Evolutionary conservation across 1,140 invertebrate genomes (phyloP).

Genomic region (Mesaphorura yosii): DNA sequence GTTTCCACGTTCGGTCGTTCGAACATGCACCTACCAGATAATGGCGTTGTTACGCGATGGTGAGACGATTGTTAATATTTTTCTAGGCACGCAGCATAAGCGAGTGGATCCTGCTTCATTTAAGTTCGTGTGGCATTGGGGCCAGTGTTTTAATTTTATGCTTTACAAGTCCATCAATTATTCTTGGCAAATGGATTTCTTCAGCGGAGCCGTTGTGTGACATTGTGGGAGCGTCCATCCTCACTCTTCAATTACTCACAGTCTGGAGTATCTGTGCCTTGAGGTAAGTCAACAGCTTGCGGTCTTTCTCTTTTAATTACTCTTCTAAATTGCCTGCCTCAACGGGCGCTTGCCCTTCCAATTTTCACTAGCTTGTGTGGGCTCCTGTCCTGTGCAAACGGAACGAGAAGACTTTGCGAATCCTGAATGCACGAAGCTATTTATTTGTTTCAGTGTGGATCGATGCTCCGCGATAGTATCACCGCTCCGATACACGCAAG

Average conservation of each 20-base stretch:
- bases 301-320: background rate
- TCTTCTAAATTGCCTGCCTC: background rate
- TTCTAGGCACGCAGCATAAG: slow-evolving; percentile 26
- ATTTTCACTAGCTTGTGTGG: too few species aligned
- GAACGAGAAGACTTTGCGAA: too few species aligned
- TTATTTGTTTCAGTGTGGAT: slow-evolving; percentile 25
- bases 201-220: slow-evolving; percentile 18
- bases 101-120: slow-evolving; percentile 29
- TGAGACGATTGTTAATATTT: slow-evolving; percentile 1
- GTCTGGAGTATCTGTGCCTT: slow-evolving; percentile 30
- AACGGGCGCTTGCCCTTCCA: too few species aligned
- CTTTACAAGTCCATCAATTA: slow-evolving; percentile 27
- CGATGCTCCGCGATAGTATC: slow-evolving; percentile 29
- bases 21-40: background rate
- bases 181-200: slow-evolving; percentile 14
- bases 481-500: slow-evolving; percentile 29
- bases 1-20: background rate
- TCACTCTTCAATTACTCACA: slow-evolving; percentile 19
- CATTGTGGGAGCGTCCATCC: slow-evolving; percentile 18
- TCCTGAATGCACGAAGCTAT: background rate
- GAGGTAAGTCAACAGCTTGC: slow-evolving; percentile 22
- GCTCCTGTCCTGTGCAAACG: too few species aligned
- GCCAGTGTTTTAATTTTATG: slow-evolving; percentile 20
- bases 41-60: background rate
- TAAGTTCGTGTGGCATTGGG: slow-evolving; percentile 27